Evolutionary conservation across 2,113 vertebrate species (phyloP), one percentile per base, ranked within the genome.

Genomic region (Dasyprocta punctata): DNA sequence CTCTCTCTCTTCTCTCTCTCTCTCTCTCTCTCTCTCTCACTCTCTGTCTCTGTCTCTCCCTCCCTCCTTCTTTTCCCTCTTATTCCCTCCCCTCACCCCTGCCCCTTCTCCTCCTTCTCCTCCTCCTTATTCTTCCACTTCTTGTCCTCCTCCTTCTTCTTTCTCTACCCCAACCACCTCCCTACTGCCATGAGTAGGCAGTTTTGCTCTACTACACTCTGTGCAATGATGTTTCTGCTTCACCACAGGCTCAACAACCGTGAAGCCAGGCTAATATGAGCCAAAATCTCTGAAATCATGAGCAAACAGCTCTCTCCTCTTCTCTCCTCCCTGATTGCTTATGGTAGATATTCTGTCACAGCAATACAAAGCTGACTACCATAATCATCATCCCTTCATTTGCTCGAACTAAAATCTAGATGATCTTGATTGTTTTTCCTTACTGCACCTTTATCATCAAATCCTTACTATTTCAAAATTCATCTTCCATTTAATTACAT

Each of bases 21-120:
- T 22, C 7, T 71, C n/a, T 30, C 30, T 33, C 9, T 13, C 20
- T 22, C 2, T 24, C n/a, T 24, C 36, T 14, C 7, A 24, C 8
- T 38, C n/a, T 30, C 1, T 6, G 20, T 11, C 20, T 7, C 3
- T 41, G 0, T 5, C 7, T 3, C 36, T n/a, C n/a, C 12, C 30
- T 14, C 33, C 12, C 65, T 19, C 8, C 17, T 16, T n/a, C 36
- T 24, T 63, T 28, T 28, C 26, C 10, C 24, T 8, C 11, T 7
- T 30, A 11, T 22, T 63, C 26, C 61, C 22, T 14, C 4, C 30
- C 28, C 49, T 52, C 5, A 13, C 63, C 33, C 3, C 63, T 36
- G 3, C 33, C 33, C 12, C 33, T 17, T 26, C 16, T 16, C 33
- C 33, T 36, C 65, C 30, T n/a, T 13, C 12, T 38, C 5, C 33